phyloP scores from a whole-genome alignment of 2,113 vertebrate species.

The Bubo scandiacus region DNA sequence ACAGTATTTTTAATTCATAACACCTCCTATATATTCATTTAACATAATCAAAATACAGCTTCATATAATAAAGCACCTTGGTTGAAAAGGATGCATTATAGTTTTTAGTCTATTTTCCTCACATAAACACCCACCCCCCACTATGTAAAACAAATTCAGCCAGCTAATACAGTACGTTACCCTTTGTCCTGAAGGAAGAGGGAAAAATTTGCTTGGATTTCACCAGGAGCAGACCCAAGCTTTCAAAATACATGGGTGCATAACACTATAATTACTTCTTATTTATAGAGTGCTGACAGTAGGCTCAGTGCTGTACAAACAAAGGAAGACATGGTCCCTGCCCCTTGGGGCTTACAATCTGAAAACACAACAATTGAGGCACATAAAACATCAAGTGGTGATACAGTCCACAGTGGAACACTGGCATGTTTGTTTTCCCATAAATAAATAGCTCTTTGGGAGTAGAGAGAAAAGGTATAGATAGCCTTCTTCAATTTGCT shows the following conservation, averaged over 20 bases:
- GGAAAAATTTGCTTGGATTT: constrained; percentile 17
- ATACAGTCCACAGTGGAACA: constrained; percentile 33
- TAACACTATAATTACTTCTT: constrained; percentile 48
- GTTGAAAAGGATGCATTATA: constrained; percentile 14
- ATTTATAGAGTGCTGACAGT: constrained; percentile 67
- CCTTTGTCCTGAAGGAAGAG: constrained; percentile 17
- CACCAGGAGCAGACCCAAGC: constrained; percentile 12
- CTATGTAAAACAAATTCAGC: not conserved
- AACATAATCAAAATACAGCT: not conserved
- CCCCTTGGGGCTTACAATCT: constrained; percentile 56
- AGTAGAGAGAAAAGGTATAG: not conserved
- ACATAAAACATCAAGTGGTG: constrained; percentile 58
- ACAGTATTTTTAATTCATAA: constrained; percentile 23
- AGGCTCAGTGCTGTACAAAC: constrained; percentile 52
- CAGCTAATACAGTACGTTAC: not conserved
- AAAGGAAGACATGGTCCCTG: constrained; percentile 59
- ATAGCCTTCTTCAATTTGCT: not conserved
- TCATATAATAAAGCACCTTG: not conserved
- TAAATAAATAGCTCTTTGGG: not conserved
- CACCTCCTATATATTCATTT: not conserved
- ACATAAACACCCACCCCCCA: not conserved
- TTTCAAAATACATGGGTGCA: constrained; percentile 46
- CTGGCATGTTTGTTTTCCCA: constrained; percentile 43
- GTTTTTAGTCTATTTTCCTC: constrained; percentile 14
- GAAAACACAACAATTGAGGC: constrained; percentile 56